A percentile compares a stretch with the other conserved stretches of the same genome.
Conservation (phyloP, 2,888 invertebrate species). For the Nomada hirtipes region DNA sequence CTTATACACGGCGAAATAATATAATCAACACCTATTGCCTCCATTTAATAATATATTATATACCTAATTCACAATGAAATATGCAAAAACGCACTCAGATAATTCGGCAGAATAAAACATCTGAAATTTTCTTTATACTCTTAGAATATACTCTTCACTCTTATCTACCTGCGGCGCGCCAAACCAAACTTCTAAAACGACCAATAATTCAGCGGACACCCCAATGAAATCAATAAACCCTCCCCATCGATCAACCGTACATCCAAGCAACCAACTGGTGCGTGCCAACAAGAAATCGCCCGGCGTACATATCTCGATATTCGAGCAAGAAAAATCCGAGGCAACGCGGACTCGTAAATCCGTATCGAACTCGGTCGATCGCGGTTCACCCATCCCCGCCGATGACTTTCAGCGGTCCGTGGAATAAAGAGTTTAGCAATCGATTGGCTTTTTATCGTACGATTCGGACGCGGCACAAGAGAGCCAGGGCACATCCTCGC, state of each 20-base stretch:
- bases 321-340: neutral
- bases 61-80: too few relatives aligned
- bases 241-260: neutral
- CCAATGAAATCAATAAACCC: neutral
- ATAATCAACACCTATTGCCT: too few relatives aligned
- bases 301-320: constrained; percentile 44
- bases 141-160: too few relatives aligned
- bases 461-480: constrained; percentile 36
- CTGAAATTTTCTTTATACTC: too few relatives aligned
- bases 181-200: too few relatives aligned
- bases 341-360: constrained; percentile 56
- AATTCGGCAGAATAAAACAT: too few relatives aligned
- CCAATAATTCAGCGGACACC: neutral
- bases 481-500: constrained; percentile 10
- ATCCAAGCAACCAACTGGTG: constrained; percentile 29
- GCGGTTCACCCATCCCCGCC: neutral
- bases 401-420: constrained; percentile 34
- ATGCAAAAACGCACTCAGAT: too few relatives aligned
- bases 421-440: constrained; percentile 71
- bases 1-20: too few relatives aligned
- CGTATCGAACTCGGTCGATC: constrained; percentile 19
- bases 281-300: constrained; percentile 30
- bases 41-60: too few relatives aligned
- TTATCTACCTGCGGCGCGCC: too few relatives aligned
- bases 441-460: constrained; percentile 68